A percentile compares a stretch with the other conserved stretches of the same genome.
phyloP scores from a whole-genome alignment of 2,113 vertebrate species.

The Scopus umbretta region DNA sequence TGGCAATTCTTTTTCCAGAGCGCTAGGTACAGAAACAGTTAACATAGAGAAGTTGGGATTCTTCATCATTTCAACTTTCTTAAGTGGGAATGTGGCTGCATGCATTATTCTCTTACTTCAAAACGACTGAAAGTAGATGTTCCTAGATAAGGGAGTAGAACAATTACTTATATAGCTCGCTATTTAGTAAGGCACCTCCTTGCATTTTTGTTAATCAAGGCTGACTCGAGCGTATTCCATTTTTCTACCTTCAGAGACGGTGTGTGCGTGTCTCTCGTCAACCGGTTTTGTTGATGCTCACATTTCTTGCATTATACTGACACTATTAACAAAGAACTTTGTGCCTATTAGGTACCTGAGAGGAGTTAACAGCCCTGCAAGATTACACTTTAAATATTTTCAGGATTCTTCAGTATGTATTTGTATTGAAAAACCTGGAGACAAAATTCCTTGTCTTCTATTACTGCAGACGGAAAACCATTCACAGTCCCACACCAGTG shows the following conservation, averaged over 20 bases:
- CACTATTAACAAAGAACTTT: background rate
- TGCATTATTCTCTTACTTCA: background rate
- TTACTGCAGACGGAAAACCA: background rate
- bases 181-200: background rate
- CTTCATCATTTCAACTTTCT: background rate
- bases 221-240: background rate
- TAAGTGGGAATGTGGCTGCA: background rate
- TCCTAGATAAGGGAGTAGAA: background rate
- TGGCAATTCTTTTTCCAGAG: background rate
- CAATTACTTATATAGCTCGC: no score
- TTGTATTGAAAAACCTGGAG: background rate
- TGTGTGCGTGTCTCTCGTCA: background rate
- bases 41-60: background rate
- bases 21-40: background rate
- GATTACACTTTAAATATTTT: background rate
- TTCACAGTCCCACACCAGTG: no score
- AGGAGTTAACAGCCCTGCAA: background rate
- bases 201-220: background rate
- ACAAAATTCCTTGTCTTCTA: background rate
- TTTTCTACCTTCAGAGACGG: fast-evolving
- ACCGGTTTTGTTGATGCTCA: background rate
- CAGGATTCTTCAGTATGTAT: background rate
- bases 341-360: background rate
- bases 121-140: fast-evolving
- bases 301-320: background rate